A percentile compares a stretch with the other conserved stretches of the same genome.
Evolutionary conservation across 1,140 invertebrate genomes (phyloP).

Genomic region (Microplitis mediator): DNA sequence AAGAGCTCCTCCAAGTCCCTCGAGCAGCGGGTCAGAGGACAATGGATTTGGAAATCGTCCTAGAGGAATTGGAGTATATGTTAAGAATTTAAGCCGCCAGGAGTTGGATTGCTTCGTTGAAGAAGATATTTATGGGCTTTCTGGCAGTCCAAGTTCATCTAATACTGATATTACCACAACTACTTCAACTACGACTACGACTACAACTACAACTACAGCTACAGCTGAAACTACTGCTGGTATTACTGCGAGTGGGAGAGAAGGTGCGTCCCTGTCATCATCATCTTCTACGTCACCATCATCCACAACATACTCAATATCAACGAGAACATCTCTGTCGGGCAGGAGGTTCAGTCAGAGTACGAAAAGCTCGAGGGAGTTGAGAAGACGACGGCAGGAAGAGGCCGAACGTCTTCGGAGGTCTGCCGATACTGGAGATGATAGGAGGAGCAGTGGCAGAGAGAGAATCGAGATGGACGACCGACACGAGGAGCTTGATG

Average conservation of each 20-base stretch:
- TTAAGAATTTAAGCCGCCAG: constrained; percentile 46
- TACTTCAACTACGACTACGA: background rate
- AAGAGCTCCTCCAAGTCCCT: constrained; percentile 54
- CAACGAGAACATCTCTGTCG: constrained; percentile 34
- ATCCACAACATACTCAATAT: constrained; percentile 41
- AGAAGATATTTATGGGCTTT: constrained; percentile 41
- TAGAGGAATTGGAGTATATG: constrained; percentile 48
- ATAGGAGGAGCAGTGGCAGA: background rate
- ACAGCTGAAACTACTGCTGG: too few species aligned
- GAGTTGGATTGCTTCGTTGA: constrained; percentile 43
- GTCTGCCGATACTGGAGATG: background rate
- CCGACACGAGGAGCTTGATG: background rate
- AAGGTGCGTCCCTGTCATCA: background rate
- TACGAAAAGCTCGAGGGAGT: constrained; percentile 1
- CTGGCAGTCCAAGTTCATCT: constrained; percentile 37
- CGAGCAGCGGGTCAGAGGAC: constrained; percentile 55
- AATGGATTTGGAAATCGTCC: constrained; percentile 53
- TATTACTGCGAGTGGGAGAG: constrained; percentile 19
- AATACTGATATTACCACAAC: background rate
- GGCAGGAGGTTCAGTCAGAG: constrained; percentile 19
- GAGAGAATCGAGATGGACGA: constrained; percentile 3
- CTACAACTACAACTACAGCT: too few species aligned
- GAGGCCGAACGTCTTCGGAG: background rate
- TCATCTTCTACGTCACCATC: constrained; percentile 23
- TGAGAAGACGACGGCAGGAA: background rate